Percentiles rank a stretch among this genome's conserved stretches.
These are phyloP conservation scores for Philantomba maxwellii DNA, from an alignment of 2,113 vertebrate genomes.

Conservation along the genomic window DNA sequence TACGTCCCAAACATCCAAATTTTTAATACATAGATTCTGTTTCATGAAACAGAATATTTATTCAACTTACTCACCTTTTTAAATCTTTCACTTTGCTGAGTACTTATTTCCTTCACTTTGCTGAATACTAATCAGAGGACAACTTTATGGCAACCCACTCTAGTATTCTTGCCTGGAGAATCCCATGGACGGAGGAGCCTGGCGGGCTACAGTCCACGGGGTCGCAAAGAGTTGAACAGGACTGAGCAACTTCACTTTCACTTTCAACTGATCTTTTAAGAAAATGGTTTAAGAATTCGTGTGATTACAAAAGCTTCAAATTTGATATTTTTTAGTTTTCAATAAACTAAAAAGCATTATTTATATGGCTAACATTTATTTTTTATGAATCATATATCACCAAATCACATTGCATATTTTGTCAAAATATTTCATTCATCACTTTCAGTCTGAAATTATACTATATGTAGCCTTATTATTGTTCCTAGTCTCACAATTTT, in stretches of 20 bases:
- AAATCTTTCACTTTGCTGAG: neutral
- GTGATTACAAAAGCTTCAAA: neutral
- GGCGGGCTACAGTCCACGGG: no score
- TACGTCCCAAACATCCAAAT: fast-evolving
- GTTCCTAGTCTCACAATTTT: neutral
- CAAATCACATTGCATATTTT: neutral
- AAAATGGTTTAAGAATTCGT: neutral
- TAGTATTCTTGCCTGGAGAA: no score
- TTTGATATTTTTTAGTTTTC: neutral
- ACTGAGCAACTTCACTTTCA: no score
- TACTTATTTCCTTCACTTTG: neutral
- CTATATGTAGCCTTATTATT: neutral
- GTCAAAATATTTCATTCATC: neutral
- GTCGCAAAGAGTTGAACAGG: no score
- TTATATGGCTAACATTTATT: neutral
- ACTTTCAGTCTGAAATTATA: neutral
- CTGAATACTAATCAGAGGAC: neutral
- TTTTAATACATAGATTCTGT: fast-evolving
- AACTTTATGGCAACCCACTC: neutral
- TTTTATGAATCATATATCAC: neutral
- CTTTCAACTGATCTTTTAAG: neutral
- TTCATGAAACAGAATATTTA: neutral
- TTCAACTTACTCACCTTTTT: neutral
- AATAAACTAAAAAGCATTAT: neutral
- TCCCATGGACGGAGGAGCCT: no score